Evolutionary conservation across 2,888 invertebrate species (phyloP), one percentile per base, ranked within the genome.

Genomic region (Nasonovia ribisnigri): DNA sequence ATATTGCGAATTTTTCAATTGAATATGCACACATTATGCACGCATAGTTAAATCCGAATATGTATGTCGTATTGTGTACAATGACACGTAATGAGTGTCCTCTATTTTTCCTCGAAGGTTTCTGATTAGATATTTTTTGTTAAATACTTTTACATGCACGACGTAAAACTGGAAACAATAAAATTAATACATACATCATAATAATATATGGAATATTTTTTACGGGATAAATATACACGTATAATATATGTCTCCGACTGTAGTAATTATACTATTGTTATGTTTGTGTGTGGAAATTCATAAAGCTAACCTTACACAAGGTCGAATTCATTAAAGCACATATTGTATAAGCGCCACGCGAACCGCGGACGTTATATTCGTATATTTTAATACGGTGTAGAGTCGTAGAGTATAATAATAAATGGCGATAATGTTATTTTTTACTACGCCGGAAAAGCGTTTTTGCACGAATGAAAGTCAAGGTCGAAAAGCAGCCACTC

Each of bases 251-350:
- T 77, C 77, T 77, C 29, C 77, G n/a, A 88, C 92, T n/a, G 43
- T 77, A 48, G 60, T 92, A 92, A 87, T 92, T 92, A 92, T 88
- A 88, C 88, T 77, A 92, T 92, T 92, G 92, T 92, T 87, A 60
- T 48, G 43, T 8, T 87, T 92, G 51, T 84, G 84, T 88, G 77
- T 92, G 88, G 88, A 92, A 90, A 86, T 93, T 93, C 60, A 51
- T 93, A 84, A 93, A 90, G 93, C 86, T 93, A 93, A 93, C 93
- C 93, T 93, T 67, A 54, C 60, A 16, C 93, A 93, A 93, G 93
- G 93, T 93, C 86, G 90, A 90, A 90, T 89, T 93, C 93, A 86
- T 93, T 93, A 93, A 90, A 93, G 93, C 60, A 36, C 93, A 93
- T 60, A 93, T 93, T 90, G 90, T 93, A 46, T 46, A 77, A 88